phyloP scores from a whole-genome alignment of 2,888 invertebrate species.

The Tinea pellionella region DNA sequence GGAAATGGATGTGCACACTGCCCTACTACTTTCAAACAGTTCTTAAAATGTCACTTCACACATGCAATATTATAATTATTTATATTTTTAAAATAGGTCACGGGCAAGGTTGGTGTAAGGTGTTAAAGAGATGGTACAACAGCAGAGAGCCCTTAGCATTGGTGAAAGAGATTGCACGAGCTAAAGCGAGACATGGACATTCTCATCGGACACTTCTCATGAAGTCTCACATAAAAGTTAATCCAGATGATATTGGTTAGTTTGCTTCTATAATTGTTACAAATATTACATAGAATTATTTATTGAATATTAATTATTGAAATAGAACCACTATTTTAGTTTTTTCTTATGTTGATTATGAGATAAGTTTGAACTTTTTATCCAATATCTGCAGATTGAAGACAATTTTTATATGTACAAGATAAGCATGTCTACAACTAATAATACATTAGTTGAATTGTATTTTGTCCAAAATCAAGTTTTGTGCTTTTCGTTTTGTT shows the following conservation, averaged over 20 bases:
- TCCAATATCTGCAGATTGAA: too few relatives aligned
- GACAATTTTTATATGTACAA: too few relatives aligned
- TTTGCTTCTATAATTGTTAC: slow-evolving; percentile 5
- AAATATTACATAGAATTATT: neutral
- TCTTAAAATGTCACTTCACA: too few relatives aligned
- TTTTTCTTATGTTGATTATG: too few relatives aligned
- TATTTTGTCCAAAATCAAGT: too few relatives aligned
- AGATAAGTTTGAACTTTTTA: too few relatives aligned
- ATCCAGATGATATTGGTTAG: slow-evolving; percentile 55
- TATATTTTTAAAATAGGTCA: slow-evolving; percentile 32
- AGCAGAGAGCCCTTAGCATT: slow-evolving; percentile 71
- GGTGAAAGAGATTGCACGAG: slow-evolving; percentile 72
- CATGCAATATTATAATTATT: too few relatives aligned
- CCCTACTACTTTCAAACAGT: too few relatives aligned
- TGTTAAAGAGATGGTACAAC: slow-evolving; percentile 74
- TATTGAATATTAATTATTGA: neutral
- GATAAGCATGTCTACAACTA: too few relatives aligned
- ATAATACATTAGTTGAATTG: too few relatives aligned
- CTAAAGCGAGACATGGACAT: slow-evolving; percentile 74
- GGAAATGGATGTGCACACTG: too few relatives aligned
- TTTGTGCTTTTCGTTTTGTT: too few relatives aligned
- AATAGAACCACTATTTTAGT: neutral
- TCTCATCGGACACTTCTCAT: slow-evolving; percentile 78
- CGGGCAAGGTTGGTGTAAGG: slow-evolving; percentile 74
- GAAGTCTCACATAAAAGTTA: slow-evolving; percentile 69